Percentiles rank a stretch among this genome's conserved stretches.
Conservation (phyloP, 2,113 vertebrate genomes). For the Limnothrissa miodon region DNA sequence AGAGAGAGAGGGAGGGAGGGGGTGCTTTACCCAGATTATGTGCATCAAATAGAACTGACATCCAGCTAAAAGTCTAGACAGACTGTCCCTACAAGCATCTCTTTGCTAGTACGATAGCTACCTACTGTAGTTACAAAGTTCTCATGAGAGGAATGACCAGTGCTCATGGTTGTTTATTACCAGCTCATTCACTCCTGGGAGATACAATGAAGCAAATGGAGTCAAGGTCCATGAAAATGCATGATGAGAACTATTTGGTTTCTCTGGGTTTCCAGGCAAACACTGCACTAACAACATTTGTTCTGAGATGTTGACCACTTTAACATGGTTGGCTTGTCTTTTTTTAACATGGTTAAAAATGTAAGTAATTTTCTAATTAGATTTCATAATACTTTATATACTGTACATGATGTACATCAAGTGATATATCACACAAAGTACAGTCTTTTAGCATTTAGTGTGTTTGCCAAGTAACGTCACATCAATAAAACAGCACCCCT, state of each 20-base stretch:
- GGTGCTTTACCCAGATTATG: background rate
- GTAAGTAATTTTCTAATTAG: background rate
- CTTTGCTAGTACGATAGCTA: conserved; percentile 6
- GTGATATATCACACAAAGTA: background rate
- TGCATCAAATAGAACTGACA: conserved; percentile 1
- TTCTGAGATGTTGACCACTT: background rate
- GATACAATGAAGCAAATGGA: background rate
- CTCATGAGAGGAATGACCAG: background rate
- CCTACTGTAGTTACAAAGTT: background rate
- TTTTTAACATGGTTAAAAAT: background rate
- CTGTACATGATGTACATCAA: conserved; percentile 12
- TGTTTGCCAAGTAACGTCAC: background rate
- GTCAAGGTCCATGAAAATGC: background rate
- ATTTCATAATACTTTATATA: background rate
- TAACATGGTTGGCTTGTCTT: background rate
- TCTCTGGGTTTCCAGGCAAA: background rate
- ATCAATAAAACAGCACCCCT: background rate
- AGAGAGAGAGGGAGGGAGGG: conserved; percentile 18
- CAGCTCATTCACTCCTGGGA: background rate
- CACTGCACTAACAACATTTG: background rate
- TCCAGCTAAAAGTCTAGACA: conserved; percentile 8
- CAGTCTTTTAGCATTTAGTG: background rate
- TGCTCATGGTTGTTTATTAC: background rate
- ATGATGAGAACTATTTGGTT: background rate
- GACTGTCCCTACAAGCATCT: background rate